These are phyloP conservation scores for Peromyscus eremicus DNA, from an alignment of 2,797 vertebrate species.

Conservation along the genomic window DNA sequence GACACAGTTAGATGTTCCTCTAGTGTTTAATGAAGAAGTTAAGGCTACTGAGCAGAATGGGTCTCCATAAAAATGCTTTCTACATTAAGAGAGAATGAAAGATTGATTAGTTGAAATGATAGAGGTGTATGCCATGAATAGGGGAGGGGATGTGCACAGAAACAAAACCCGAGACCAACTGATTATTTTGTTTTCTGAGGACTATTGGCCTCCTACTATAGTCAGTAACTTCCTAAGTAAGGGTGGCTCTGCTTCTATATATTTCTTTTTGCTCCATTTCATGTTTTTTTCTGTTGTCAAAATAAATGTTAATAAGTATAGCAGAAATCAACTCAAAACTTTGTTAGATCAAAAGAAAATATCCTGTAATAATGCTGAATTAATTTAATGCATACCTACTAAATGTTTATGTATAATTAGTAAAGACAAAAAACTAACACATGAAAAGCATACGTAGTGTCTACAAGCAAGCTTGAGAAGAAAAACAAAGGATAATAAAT, in stretches of 20 bases:
- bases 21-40: not conserved
- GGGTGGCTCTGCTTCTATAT: not conserved
- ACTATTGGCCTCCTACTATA: not conserved
- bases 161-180: not conserved
- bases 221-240: not conserved
- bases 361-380: not conserved
- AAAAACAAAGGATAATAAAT: conserved; percentile 1
- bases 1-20: not conserved
- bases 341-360: not conserved
- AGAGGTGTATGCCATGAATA: not conserved
- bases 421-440: not conserved
- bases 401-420: not conserved
- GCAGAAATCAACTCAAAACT: conserved; percentile 8
- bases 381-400: not conserved
- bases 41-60: not conserved
- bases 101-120: not conserved
- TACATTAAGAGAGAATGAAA: not conserved
- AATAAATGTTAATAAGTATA: not conserved
- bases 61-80: not conserved
- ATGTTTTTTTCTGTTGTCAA: not conserved
- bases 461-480: not conserved
- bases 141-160: not conserved
- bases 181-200: not conserved
- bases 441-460: not conserved
- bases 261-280: not conserved